phyloP scores from a whole-genome alignment of 2,888 invertebrate species.

The Rhaphigaster nebulosa region DNA sequence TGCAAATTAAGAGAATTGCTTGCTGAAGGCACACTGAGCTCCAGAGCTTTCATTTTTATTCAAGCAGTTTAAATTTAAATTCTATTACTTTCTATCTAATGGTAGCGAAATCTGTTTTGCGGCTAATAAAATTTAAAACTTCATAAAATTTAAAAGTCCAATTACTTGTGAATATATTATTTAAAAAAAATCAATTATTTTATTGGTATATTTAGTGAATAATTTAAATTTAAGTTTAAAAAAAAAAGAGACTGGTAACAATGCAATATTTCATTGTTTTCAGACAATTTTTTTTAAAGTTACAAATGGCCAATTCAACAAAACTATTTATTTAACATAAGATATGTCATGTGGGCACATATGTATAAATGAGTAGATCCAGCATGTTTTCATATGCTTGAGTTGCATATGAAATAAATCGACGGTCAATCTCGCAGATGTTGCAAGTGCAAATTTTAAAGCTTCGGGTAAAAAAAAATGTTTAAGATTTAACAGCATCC shows the following conservation, averaged over 20 bases:
- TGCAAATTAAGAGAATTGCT: too few species aligned
- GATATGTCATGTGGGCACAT: too few species aligned
- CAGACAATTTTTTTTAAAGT: not conserved
- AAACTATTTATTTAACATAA: not conserved
- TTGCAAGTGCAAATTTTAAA: too few species aligned
- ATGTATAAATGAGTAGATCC: too few species aligned
- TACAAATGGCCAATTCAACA: not conserved
- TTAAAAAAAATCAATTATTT: not conserved
- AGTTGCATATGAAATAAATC: too few species aligned
- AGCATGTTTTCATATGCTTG: too few species aligned
- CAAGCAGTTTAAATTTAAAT: not conserved
- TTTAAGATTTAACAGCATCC: too few species aligned
- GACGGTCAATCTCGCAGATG: too few species aligned
- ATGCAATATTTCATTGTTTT: conserved; percentile 9
- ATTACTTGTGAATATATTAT: conserved; percentile 20
- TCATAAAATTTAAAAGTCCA: not conserved
- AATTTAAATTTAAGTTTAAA: not conserved
- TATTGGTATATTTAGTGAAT: not conserved
- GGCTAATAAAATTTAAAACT: not conserved
- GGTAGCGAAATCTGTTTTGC: not conserved
- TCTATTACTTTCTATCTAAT: not conserved
- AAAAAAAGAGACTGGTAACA: not conserved
- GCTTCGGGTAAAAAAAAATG: too few species aligned
- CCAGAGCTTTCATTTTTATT: not conserved
- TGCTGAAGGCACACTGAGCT: not conserved